Conservation (phyloP, 2,113 vertebrate species). For the Apeltes quadracus region DNA sequence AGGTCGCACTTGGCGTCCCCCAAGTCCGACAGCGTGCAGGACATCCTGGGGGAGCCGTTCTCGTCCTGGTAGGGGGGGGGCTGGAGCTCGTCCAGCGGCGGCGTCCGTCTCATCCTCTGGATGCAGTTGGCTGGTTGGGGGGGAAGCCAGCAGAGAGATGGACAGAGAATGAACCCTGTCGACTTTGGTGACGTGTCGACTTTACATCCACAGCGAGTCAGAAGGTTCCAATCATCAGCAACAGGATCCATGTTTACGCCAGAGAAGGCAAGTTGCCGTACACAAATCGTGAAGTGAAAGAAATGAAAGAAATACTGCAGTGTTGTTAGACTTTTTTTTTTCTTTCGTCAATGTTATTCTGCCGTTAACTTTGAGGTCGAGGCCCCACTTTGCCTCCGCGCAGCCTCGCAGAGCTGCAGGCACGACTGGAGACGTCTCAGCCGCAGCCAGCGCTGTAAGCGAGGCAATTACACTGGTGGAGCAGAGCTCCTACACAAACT, state of each 20-base stretch:
- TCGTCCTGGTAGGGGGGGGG: conserved; percentile 97
- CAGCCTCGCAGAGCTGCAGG: neutral
- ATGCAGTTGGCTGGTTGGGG: conserved; percentile 89
- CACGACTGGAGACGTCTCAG: neutral
- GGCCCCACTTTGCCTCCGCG: neutral
- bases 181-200: neutral
- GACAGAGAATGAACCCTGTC: too few species aligned
- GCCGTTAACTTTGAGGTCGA: conserved; percentile 4
- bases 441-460: neutral
- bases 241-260: neutral
- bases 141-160: neutral
- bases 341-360: neutral
- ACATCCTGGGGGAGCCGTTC: conserved; percentile 94
- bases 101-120: conserved; percentile 96
- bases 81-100: conserved; percentile 94
- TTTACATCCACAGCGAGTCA: neutral
- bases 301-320: neutral
- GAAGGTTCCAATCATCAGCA: neutral
- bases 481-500: neutral
- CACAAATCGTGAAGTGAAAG: neutral
- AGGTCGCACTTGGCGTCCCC: conserved; percentile 93
- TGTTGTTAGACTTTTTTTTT: neutral
- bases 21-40: conserved; percentile 91
- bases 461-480: neutral
- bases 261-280: neutral